Conservation (phyloP, 2,113 vertebrate genomes). For the Lampris incognitus region DNA sequence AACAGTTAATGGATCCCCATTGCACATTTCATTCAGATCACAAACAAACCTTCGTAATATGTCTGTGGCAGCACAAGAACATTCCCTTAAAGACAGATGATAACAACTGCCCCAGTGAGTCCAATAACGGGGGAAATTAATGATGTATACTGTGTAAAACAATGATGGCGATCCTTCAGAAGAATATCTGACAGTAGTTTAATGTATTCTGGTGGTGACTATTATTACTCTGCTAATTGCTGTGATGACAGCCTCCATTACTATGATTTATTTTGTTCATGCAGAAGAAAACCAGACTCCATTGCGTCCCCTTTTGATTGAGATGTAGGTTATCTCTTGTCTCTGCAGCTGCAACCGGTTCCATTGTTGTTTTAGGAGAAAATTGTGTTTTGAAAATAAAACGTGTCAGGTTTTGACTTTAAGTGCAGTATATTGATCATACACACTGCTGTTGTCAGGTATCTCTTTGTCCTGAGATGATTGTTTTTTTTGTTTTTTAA, state of each 20-base stretch:
- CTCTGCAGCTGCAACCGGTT: conserved; percentile 37
- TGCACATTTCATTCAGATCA: not conserved
- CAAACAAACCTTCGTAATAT: not conserved
- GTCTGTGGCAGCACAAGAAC: conserved; percentile 8
- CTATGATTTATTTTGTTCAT: conserved; percentile 56
- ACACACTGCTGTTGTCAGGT: conserved; percentile 13
- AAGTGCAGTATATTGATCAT: not conserved
- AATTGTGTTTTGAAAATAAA: too few relatives aligned
- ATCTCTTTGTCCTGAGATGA: not conserved
- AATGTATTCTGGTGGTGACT: conserved; percentile 49
- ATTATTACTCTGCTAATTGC: conserved; percentile 74
- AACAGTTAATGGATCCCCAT: conserved; percentile 8
- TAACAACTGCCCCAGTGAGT: conserved; percentile 42
- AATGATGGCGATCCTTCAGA: conserved; percentile 60
- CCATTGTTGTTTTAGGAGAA: too few relatives aligned
- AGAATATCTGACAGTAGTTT: conserved; percentile 45
- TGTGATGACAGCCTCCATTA: conserved; percentile 65
- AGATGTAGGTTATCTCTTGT: conserved; percentile 23
- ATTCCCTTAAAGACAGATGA: conserved; percentile 30
- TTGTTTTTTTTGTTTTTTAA: not conserved
- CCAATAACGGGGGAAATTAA: conserved; percentile 48
- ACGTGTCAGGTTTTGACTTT: too few relatives aligned
- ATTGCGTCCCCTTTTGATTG: conserved; percentile 48
- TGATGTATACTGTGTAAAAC: conserved; percentile 53
- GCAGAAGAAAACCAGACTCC: conserved; percentile 44